Percentiles rank a stretch among this genome's conserved stretches.
Conservation (phyloP, 2,888 invertebrate species). For the Morpho deidamia region DNA sequence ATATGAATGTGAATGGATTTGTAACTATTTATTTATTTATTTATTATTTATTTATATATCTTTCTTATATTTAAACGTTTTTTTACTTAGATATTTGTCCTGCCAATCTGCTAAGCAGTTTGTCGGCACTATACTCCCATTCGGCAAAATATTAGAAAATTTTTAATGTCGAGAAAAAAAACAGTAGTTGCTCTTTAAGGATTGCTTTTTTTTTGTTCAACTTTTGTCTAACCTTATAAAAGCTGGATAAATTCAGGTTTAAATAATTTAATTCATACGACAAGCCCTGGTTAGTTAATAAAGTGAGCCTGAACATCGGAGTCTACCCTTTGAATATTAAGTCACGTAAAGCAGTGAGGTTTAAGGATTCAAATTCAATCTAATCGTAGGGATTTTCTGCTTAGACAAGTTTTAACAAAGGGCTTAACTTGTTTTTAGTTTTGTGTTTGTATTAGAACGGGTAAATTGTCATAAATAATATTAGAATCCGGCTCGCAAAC, state of each 20-base stretch:
- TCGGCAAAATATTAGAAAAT: no score
- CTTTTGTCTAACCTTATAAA: background rate
- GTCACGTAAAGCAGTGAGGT: slow-evolving; percentile 17
- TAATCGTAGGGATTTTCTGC: slow-evolving; percentile 14
- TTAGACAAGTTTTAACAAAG: slow-evolving; percentile 18
- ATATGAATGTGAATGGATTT: no score
- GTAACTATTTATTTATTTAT: no score
- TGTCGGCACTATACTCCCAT: no score
- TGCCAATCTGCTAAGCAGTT: no score
- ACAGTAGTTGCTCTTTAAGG: no score
- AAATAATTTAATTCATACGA: slow-evolving; percentile 8
- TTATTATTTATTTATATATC: no score
- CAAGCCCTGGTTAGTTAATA: slow-evolving; percentile 10
- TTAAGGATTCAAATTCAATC: slow-evolving; percentile 18
- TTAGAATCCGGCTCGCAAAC: slow-evolving; percentile 23
- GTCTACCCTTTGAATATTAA: slow-evolving; percentile 19
- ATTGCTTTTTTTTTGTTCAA: no score
- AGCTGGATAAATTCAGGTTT: slow-evolving; percentile 2
- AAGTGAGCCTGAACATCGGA: slow-evolving; percentile 7
- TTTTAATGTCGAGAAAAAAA: no score
- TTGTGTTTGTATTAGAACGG: slow-evolving; percentile 58
- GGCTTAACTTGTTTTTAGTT: slow-evolving; percentile 37
- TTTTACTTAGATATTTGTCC: no score
- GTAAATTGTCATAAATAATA: slow-evolving; percentile 66
- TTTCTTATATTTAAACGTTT: no score